Conservation (phyloP, 2,113 vertebrate genomes). For the Sclerurus mexicanus region DNA sequence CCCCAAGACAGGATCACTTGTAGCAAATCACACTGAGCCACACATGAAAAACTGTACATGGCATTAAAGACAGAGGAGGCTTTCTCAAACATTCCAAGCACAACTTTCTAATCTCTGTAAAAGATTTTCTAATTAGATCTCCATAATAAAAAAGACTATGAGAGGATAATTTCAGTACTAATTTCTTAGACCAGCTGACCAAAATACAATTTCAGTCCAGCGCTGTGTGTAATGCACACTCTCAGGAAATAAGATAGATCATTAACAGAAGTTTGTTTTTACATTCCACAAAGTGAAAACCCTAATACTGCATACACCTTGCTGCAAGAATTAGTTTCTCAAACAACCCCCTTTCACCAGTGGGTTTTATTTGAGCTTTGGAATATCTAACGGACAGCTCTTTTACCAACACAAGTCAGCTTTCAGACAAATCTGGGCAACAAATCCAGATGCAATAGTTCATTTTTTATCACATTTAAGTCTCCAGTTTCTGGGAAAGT, state of each 20-base stretch:
- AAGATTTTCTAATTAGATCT: background rate
- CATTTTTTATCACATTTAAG: background rate
- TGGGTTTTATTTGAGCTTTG: background rate
- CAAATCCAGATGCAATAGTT: background rate
- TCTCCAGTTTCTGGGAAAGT: background rate
- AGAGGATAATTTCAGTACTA: background rate
- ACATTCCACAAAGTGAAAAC: background rate
- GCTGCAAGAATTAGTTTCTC: background rate
- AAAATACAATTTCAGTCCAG: background rate
- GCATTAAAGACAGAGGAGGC: background rate
- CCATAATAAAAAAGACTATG: background rate
- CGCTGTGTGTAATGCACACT: fast-evolving
- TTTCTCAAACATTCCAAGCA: background rate
- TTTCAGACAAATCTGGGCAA: background rate
- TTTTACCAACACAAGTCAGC: background rate
- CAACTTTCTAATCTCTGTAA: background rate
- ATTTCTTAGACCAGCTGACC: background rate
- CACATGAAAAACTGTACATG: fast-evolving
- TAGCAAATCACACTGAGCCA: background rate
- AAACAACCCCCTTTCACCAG: background rate
- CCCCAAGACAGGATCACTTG: background rate
- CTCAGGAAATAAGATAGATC: background rate
- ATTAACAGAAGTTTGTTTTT: background rate
- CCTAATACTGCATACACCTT: background rate
- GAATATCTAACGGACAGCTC: background rate